phyloP scores from a whole-genome alignment of 1,140 invertebrate genomes.

The Aporrectodea caliginosa region DNA sequence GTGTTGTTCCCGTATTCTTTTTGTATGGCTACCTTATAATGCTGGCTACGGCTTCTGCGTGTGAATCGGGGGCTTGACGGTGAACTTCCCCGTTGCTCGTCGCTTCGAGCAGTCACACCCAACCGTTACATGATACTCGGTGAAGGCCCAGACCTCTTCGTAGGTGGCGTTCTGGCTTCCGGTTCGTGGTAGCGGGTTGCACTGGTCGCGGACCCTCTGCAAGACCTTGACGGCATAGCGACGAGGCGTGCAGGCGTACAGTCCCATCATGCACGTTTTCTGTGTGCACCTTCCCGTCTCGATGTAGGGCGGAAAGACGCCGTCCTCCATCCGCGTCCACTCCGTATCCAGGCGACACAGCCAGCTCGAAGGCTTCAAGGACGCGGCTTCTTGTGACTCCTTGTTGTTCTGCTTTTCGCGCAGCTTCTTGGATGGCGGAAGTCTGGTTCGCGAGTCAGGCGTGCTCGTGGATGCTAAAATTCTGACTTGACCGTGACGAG shows the following conservation, averaged over 20 bases:
- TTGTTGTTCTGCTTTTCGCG: too few species aligned
- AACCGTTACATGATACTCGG: conserved; percentile 6
- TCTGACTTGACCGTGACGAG: too few species aligned
- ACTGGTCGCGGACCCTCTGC: conserved; percentile 1
- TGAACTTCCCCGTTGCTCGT: not conserved
- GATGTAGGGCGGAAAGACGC: conserved; percentile 21
- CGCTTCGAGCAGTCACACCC: conserved; percentile 11
- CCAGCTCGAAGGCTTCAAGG: not conserved
- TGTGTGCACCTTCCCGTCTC: conserved; percentile 17
- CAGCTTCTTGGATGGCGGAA: too few species aligned
- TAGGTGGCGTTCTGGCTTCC: not conserved
- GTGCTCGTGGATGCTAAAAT: too few species aligned
- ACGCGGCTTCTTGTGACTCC: too few species aligned
- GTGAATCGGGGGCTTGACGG: not conserved
- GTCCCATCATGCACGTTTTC: conserved; percentile 16
- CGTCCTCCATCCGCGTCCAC: conserved; percentile 13
- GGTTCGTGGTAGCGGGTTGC: conserved; percentile 16
- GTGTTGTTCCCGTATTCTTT: too few species aligned
- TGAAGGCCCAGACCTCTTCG: conserved; percentile 19
- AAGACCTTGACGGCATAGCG: conserved; percentile 16
- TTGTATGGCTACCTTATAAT: too few species aligned
- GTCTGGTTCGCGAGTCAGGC: too few species aligned
- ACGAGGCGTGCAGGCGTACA: conserved; percentile 12
- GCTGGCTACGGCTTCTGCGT: too few species aligned
- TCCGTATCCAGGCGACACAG: conserved; percentile 13